A percentile compares a stretch with the other conserved stretches of the same genome.
These are phyloP conservation scores for Echinarachnius parma DNA, from an alignment of 53 echinoderm and acorn worm species.

Conservation along the genomic window DNA sequence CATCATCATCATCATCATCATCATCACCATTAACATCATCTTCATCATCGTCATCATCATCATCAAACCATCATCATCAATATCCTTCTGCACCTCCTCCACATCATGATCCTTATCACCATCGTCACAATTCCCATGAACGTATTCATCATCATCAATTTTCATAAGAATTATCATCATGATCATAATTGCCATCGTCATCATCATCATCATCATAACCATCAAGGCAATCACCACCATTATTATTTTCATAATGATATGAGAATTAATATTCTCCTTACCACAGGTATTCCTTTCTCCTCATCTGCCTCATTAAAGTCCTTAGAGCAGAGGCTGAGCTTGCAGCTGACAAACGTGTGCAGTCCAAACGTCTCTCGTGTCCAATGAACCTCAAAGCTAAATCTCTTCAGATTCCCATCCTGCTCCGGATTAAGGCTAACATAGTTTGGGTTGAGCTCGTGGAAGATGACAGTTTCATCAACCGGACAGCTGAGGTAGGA, in stretches of 20 bases:
- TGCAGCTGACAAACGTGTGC: slow-evolving; percentile 26
- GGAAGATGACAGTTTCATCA: slow-evolving; percentile 26
- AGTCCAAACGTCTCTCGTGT: slow-evolving; percentile 12
- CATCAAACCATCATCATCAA: neutral
- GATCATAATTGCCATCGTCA: neutral
- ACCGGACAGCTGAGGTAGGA: slow-evolving; percentile 14
- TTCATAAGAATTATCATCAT: slow-evolving; percentile 1
- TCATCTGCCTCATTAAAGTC: neutral
- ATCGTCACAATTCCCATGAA: neutral
- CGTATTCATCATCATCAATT: neutral
- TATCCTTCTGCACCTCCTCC: neutral
- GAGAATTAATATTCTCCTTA: too few relatives aligned
- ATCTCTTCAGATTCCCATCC: slow-evolving; percentile 21
- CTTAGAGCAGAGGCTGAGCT: slow-evolving; percentile 30
- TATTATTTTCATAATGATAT: too few relatives aligned
- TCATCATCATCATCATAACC: too few relatives aligned
- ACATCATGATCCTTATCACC: neutral
- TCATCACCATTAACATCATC: too few relatives aligned
- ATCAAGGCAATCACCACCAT: neutral
- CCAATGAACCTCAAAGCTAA: slow-evolving; percentile 34
- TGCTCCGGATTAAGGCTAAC: slow-evolving; percentile 5
- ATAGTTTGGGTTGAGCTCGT: slow-evolving; percentile 29
- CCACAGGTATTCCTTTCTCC: slow-evolving; percentile 30
- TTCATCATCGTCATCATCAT: neutral
- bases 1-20: neutral